Conservation (phyloP, 2,888 invertebrate genomes). For the Anthoptus insignis region DNA sequence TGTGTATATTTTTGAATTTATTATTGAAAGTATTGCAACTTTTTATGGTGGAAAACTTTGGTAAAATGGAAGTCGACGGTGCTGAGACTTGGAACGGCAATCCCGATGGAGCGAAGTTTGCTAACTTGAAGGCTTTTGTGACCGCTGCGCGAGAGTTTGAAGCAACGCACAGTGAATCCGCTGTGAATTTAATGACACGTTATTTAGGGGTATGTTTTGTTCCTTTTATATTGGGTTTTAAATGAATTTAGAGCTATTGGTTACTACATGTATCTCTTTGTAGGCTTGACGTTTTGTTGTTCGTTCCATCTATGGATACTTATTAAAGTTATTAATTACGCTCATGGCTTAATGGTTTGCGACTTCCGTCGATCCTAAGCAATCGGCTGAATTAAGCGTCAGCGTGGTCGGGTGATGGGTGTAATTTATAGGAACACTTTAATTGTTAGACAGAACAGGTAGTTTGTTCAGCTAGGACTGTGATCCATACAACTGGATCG, state of each 20-base stretch:
- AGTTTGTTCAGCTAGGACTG: no score
- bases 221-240: neutral
- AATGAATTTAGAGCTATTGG: neutral
- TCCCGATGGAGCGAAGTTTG: conserved; percentile 73
- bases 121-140: conserved; percentile 84
- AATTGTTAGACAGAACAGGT: no score
- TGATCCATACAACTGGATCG: no score
- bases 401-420: no score
- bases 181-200: conserved; percentile 82
- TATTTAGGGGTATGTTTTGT: conserved; percentile 77
- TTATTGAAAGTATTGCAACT: conserved; percentile 2
- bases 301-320: no score
- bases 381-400: no score
- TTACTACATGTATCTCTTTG: no score
- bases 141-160: conserved; percentile 83
- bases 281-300: no score
- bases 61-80: conserved; percentile 75
- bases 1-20: conserved; percentile 21
- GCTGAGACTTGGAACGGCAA: conserved; percentile 65
- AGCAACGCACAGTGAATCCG: conserved; percentile 81
- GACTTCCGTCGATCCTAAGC: no score
- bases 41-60: conserved; percentile 11
- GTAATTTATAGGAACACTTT: no score
- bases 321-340: no score
- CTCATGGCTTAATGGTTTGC: no score